Evolutionary conservation across 1,140 invertebrate species (phyloP).

Genomic region (Aphidius ervi): DNA sequence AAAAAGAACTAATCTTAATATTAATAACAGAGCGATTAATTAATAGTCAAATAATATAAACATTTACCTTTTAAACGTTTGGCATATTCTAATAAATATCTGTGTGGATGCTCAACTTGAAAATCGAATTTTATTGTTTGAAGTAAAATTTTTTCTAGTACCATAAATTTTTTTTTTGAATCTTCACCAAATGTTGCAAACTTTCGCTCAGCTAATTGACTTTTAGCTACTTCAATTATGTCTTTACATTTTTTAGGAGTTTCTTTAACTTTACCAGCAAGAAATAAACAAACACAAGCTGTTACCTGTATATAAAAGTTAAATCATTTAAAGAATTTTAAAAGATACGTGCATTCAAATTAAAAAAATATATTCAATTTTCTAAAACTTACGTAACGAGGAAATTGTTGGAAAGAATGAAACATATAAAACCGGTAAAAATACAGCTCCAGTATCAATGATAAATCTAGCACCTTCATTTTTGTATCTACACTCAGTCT

Average conservation of each 20-base stretch:
- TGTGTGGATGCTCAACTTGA: slow-evolving; percentile 98
- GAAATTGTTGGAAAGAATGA: slow-evolving; percentile 93
- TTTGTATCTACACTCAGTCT: slow-evolving; percentile 76
- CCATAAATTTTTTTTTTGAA: slow-evolving; percentile 97
- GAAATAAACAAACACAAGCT: slow-evolving; percentile 92
- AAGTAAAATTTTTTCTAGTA: slow-evolving; percentile 89
- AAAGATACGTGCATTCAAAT: too few relatives aligned
- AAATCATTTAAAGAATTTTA: slow-evolving; percentile 8
- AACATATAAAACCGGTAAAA: slow-evolving; percentile 99
- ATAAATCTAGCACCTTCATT: slow-evolving; percentile 83
- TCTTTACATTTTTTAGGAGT: slow-evolving; percentile 99
- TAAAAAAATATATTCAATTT: too few relatives aligned
- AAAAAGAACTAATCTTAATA: too few relatives aligned
- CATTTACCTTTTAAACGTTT: slow-evolving; percentile 74
- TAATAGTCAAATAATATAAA: too few relatives aligned
- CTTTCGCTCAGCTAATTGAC: slow-evolving; percentile 74
- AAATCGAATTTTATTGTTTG: slow-evolving; percentile 99
- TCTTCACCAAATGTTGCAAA: slow-evolving; percentile 89
- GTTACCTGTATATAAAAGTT: slow-evolving; percentile 65
- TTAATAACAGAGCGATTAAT: too few relatives aligned
- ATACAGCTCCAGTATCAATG: slow-evolving; percentile 90
- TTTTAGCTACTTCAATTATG: slow-evolving; percentile 86
- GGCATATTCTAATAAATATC: slow-evolving; percentile 92
- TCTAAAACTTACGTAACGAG: slow-evolving; percentile 73
- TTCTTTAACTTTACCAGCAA: slow-evolving; percentile 99